A percentile compares a stretch with the other conserved stretches of the same genome.
These are phyloP conservation scores for Drosophila ercepeae DNA, from an alignment of 1,140 invertebrate species.

Conservation along the genomic window DNA sequence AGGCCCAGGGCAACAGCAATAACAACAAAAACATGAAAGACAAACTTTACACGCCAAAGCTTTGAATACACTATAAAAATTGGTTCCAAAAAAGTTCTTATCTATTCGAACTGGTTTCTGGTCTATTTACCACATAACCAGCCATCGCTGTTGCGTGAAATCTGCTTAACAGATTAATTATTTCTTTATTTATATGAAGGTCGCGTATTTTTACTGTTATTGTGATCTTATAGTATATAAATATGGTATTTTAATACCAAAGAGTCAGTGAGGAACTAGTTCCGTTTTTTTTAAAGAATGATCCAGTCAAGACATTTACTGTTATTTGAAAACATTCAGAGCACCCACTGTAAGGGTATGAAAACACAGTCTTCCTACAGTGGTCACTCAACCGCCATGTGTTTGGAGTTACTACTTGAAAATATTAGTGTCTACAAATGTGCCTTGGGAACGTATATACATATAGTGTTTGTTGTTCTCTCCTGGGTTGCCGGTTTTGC, in stretches of 20 bases:
- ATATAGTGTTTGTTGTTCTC: conserved; percentile 17
- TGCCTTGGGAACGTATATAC: conserved; percentile 9
- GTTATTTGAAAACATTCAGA: background rate
- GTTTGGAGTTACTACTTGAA: conserved; percentile 8
- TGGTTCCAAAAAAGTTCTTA: background rate
- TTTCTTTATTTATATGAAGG: too few species aligned
- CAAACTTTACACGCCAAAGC: background rate
- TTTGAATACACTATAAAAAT: background rate
- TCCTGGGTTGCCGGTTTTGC: conserved; percentile 22
- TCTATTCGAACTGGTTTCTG: background rate
- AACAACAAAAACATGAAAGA: conserved; percentile 9
- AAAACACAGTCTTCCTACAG: conserved; percentile 22
- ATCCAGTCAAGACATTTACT: too few species aligned
- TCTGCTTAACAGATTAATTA: too few species aligned
- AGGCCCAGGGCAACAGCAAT: conserved; percentile 57
- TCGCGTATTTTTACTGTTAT: too few species aligned
- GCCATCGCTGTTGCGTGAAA: background rate
- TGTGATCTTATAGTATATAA: too few species aligned
- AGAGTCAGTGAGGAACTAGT: too few species aligned
- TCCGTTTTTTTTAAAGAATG: too few species aligned
- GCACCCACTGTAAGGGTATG: background rate
- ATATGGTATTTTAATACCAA: too few species aligned
- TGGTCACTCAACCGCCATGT: conserved; percentile 27
- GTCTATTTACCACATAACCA: background rate
- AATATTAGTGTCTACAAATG: background rate